Conservation (phyloP, 2,113 vertebrate species). For the Amphiprion ocellaris region DNA sequence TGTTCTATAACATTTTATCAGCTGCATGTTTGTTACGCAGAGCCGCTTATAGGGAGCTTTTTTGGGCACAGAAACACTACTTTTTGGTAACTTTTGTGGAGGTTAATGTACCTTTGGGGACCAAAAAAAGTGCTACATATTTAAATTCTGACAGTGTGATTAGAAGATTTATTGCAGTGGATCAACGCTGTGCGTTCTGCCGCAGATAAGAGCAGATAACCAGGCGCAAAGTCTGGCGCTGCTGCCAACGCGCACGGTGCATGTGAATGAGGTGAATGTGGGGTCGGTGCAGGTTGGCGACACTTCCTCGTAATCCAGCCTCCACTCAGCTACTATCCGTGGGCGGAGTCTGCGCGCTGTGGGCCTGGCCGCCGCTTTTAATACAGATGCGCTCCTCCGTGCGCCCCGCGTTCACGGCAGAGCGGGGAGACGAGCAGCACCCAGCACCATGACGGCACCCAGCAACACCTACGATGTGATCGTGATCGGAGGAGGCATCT, state of each 20-base stretch:
- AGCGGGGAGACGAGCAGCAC: neutral
- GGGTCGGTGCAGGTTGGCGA: neutral
- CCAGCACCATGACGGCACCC: conserved; percentile 85
- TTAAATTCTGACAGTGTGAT: no score
- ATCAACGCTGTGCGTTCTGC: no score
- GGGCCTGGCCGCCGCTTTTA: conserved; percentile 71
- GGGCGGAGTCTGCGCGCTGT: conserved; percentile 67
- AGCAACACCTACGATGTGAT: conserved; percentile 89
- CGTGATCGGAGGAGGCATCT: conserved; percentile 94
- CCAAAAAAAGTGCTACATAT: no score
- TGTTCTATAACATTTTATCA: no score
- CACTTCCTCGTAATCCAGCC: neutral
- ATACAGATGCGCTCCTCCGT: conserved; percentile 72
- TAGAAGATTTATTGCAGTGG: no score
- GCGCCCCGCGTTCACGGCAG: conserved; percentile 50
- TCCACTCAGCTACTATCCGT: conserved; percentile 32
- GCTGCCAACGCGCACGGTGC: neutral
- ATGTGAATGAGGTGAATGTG: neutral
- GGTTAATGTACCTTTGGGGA: no score
- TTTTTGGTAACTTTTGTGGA: no score
- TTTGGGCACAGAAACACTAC: no score
- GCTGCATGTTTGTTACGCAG: no score
- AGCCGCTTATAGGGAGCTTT: no score
- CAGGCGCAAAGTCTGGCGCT: neutral
- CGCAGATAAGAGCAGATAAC: no score